Evolutionary conservation across 64 coral and sea anemone species (phyloP).

Genomic region (Montipora cactus): DNA sequence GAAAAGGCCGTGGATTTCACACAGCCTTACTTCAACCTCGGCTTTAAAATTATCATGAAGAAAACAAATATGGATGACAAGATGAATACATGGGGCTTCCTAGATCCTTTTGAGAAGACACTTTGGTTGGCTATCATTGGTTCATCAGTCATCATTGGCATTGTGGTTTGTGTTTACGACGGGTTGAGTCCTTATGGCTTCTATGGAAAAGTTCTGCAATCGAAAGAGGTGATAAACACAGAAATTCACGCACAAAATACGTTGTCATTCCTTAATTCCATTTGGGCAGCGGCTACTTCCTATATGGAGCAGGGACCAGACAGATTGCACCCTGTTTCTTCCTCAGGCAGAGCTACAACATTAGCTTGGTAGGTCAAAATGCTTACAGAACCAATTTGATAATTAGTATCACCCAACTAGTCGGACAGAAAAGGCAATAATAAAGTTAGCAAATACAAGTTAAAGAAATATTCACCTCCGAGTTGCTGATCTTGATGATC

Average conservation of each 20-base stretch:
- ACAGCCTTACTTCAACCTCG: constrained; percentile 81
- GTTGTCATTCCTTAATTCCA: constrained; percentile 69
- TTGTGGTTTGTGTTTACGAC: constrained; percentile 76
- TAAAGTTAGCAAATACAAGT: no score
- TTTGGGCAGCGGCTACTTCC: constrained; percentile 75
- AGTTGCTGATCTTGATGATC: no score
- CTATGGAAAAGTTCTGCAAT: constrained; percentile 76
- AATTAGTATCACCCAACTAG: no score
- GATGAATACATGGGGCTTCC: constrained; percentile 80
- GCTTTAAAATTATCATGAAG: constrained; percentile 84
- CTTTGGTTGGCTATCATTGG: constrained; percentile 75
- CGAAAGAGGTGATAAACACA: constrained; percentile 41
- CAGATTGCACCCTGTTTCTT: constrained; percentile 67
- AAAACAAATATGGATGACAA: constrained; percentile 49
- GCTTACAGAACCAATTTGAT: no score
- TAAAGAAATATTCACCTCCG: no score
- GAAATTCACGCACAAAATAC: constrained; percentile 59
- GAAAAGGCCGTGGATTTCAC: constrained; percentile 88
- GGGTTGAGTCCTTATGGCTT: constrained; percentile 77
- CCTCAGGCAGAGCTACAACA: constrained; percentile 69
- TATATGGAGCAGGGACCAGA: constrained; percentile 75
- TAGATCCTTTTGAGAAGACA: constrained; percentile 83
- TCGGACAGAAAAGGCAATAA: no score
- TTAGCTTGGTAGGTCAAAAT: constrained; percentile 60
- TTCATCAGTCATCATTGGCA: constrained; percentile 69